A percentile compares a stretch with the other conserved stretches of the same genome.
phyloP scores from a whole-genome alignment of 1,140 invertebrate genomes.

The Copidosoma floridanum region DNA sequence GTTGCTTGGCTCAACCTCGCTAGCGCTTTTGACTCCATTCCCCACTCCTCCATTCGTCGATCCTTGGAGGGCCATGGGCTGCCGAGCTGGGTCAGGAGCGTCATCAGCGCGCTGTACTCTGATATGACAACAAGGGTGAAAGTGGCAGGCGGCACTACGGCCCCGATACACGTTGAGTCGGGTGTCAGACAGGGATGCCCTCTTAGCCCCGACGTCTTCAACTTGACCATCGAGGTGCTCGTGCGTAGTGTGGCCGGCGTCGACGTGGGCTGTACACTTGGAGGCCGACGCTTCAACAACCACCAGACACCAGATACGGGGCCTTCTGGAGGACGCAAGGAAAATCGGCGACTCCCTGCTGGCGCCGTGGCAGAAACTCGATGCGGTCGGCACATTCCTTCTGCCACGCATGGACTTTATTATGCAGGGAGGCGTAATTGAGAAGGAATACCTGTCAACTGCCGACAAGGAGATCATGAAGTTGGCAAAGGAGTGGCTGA shows the following conservation, averaged over 20 bases:
- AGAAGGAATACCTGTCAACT: conserved; percentile 22
- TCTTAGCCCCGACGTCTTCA: background rate
- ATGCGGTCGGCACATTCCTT: conserved; percentile 42
- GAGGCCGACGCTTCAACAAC: conserved; percentile 33
- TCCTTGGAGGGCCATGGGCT: too few relatives aligned
- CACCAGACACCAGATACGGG: conserved; percentile 23
- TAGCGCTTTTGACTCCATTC: too few relatives aligned
- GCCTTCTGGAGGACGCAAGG: conserved; percentile 15
- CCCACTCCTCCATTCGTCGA: too few relatives aligned
- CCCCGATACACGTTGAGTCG: too few relatives aligned
- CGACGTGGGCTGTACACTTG: conserved; percentile 37
- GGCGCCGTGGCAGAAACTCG: conserved; percentile 51
- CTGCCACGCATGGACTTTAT: too few relatives aligned
- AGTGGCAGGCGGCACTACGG: too few relatives aligned
- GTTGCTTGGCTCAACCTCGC: too few relatives aligned
- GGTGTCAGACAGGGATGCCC: background rate
- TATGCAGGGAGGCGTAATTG: conserved; percentile 29
- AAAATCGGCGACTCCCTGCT: too few relatives aligned
- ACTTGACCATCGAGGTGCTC: background rate
- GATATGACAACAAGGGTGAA: background rate
- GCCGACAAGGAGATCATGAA: conserved; percentile 33
- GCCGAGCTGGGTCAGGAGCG: background rate
- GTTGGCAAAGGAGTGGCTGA: conserved; percentile 27
- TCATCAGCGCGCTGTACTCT: background rate
- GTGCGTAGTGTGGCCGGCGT: conserved; percentile 24